Base-by-base conservation (phyloP, 2,797 vertebrate genomes). In the Aeoliscus strigatus region DNA sequence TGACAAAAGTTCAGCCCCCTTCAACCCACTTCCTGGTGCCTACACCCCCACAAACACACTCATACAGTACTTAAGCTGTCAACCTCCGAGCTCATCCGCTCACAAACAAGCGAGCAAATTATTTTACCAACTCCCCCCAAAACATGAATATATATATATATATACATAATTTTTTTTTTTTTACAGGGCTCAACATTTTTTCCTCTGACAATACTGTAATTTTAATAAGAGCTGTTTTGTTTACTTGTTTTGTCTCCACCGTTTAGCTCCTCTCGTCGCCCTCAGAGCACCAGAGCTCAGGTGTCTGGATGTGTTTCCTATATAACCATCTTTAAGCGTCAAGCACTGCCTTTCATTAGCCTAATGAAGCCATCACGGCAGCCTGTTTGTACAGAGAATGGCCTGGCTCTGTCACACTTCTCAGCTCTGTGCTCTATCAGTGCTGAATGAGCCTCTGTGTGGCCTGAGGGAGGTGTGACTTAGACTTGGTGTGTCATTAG, bases 1-100 rank as follows among this genome's bases (percentile, higher is more conserved):
- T 89, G 88, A 87, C 82, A 84, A 87, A 90, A 83, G 90, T 90
- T 91, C 86, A 91, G 84, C 83, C 86, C 82, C 63, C 84, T 80
- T 81, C 87, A 86, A 79, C 79, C 88, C 68, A 78, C 70, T 75
- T 61, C 45, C 66, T 40, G 38, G 43, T 59, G 75, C 72, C 71
- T 74, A 77, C 81, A 64, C 81, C 79, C 78, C n/a, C n/a, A n/a
- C n/a, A n/a, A n/a, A 84, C 73, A 77, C 77, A 76, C 65, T 77
- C 65, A 40, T 62, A 46, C 37, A 32, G 68, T 14, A 46, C 77
- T 79, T 77, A 80, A 81, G 21, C 60, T 65, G 59, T 70, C 70
- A 74, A 30, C 44, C 32, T 26, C 44, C 44, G 16, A 3, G 35
- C 58, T 47, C 56, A 63, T 48, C 48, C 51, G 32, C 37, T 43